phyloP scores from a whole-genome alignment of 2,797 vertebrate genomes.

The Periophthalmus magnuspinnatus region DNA sequence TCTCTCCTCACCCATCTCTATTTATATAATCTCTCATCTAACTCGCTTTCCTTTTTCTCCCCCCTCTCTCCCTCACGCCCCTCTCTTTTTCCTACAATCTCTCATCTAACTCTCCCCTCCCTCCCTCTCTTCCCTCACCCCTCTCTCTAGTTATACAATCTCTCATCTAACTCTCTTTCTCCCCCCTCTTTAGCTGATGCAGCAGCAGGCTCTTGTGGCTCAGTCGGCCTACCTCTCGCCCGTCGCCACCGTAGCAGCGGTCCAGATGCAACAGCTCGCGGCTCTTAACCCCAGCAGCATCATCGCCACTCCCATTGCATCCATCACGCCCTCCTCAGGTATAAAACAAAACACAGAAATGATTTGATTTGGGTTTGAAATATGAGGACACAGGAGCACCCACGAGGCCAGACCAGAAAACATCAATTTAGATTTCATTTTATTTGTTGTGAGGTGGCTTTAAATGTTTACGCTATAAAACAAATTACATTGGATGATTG shows the following conservation, averaged over 20 bases:
- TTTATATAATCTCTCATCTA: neutral
- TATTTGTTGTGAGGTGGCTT: slow-evolving; percentile 16
- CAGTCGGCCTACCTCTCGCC: slow-evolving; percentile 96
- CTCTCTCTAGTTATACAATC: neutral
- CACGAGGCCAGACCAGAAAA: slow-evolving; percentile 45
- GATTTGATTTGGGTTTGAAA: slow-evolving; percentile 69
- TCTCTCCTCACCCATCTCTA: neutral
- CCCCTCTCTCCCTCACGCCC: neutral
- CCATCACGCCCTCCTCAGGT: slow-evolving; percentile 83
- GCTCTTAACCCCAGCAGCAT: slow-evolving; percentile 91
- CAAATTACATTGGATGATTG: neutral
- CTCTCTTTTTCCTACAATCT: neutral
- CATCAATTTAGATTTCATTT: slow-evolving; percentile 33
- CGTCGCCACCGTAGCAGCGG: slow-evolving; percentile 90
- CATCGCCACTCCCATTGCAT: slow-evolving; percentile 88
- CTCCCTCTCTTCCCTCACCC: no score
- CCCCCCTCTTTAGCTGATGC: slow-evolving; percentile 82
- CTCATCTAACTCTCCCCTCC: no score
- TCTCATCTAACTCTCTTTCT: neutral
- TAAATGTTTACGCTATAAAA: slow-evolving; percentile 14
- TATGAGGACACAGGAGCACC: slow-evolving; percentile 54
- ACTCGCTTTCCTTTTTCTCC: no score
- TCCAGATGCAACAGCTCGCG: slow-evolving; percentile 95
- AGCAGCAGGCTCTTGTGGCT: slow-evolving; percentile 94
- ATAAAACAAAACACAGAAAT: slow-evolving; percentile 56